phyloP scores from a whole-genome alignment of 2,888 invertebrate species.

The Cheiracanthium punctorium region DNA sequence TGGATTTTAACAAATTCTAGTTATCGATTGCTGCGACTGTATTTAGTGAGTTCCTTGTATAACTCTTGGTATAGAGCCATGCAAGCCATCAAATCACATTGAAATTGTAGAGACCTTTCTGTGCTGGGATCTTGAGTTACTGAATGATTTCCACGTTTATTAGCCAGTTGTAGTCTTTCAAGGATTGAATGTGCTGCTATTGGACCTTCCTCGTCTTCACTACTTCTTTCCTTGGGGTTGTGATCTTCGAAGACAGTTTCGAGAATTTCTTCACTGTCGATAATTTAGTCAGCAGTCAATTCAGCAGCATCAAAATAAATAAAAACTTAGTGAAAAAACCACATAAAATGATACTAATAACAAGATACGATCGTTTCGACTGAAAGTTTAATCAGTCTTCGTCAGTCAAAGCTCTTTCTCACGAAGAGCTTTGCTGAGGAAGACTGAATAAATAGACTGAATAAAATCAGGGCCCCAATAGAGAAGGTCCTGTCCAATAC shows the following conservation, averaged over 20 bases:
- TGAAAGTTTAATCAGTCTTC: too few species aligned
- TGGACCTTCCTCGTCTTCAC: background rate
- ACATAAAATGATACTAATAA: too few species aligned
- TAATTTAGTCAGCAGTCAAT: background rate
- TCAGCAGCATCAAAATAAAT: too few species aligned
- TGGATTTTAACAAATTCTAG: too few species aligned
- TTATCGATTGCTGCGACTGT: too few species aligned
- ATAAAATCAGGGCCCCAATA: too few species aligned
- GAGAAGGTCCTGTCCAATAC: too few species aligned
- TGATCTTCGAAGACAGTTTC: background rate
- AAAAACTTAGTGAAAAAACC: too few species aligned
- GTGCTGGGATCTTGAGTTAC: background rate
- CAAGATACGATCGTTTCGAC: too few species aligned
- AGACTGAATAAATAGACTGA: too few species aligned
- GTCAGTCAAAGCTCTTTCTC: too few species aligned
- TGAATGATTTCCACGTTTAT: background rate
- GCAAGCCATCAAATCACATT: background rate
- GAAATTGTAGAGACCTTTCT: background rate
- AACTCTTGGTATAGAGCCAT: background rate
- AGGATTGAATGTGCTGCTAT: background rate
- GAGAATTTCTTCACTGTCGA: background rate
- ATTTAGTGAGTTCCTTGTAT: background rate
- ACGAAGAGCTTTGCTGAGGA: too few species aligned
- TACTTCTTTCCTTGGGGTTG: background rate
- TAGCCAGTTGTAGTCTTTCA: background rate